Evolutionary conservation across 2,113 vertebrate species (phyloP).

Genomic region (Pandion haliaetus): DNA sequence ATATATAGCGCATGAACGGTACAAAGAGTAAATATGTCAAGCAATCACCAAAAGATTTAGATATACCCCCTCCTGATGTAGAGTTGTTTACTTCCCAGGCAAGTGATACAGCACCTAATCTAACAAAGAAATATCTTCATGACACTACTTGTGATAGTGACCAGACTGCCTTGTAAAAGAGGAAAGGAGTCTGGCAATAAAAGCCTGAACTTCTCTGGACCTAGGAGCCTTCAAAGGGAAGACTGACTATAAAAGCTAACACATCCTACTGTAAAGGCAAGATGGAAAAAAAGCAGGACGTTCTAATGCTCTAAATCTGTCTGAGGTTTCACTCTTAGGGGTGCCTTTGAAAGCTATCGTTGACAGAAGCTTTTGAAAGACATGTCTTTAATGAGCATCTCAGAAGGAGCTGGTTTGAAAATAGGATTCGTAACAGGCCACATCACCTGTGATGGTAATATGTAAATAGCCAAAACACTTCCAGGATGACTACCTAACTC

Average conservation of each 20-base stretch:
- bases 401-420: background rate
- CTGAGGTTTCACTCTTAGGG: background rate
- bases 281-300: background rate
- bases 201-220: background rate
- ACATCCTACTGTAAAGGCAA: background rate
- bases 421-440: background rate
- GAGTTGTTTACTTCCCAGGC: background rate
- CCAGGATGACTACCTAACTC: background rate
- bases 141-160: background rate
- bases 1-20: background rate
- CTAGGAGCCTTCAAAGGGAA: background rate
- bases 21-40: background rate
- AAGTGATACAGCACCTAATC: background rate
- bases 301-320: background rate
- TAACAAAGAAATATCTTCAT: background rate
- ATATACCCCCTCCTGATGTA: background rate
- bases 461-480: background rate
- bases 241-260: background rate
- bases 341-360: background rate
- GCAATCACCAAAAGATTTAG: background rate
- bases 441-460: background rate
- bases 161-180: background rate
- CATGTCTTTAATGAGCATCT: background rate
- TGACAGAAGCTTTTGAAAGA: background rate
- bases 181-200: background rate